Evolutionary conservation across 2,113 vertebrate genomes (phyloP).

Genomic region (Ifrita kowaldi): DNA sequence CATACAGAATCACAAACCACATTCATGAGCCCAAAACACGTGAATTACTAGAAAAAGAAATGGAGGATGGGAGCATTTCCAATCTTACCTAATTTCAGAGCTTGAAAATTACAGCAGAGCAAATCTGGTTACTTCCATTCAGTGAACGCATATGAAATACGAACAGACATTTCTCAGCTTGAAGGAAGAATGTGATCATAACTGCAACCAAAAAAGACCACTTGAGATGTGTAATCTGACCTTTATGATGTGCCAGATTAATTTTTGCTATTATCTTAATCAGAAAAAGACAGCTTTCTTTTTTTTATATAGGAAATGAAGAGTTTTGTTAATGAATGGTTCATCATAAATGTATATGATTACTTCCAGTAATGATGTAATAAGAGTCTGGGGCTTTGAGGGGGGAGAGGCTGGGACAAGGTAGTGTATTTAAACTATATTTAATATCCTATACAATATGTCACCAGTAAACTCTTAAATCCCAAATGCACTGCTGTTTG

Average conservation of each 20-base stretch:
- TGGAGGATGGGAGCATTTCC: neutral
- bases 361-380: neutral
- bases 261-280: neutral
- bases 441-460: neutral
- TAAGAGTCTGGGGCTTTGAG: neutral
- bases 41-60: neutral
- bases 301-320: neutral
- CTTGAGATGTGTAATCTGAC: neutral
- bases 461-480: conserved; percentile 12
- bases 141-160: neutral
- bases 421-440: neutral
- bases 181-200: neutral
- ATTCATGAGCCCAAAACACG: neutral
- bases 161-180: neutral
- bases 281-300: neutral
- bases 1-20: neutral
- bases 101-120: neutral
- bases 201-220: neutral
- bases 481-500: neutral
- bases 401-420: neutral
- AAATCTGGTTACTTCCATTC: neutral
- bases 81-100: neutral
- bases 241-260: neutral
- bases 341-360: neutral
- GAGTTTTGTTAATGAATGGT: neutral